Evolutionary conservation across 2,888 invertebrate genomes (phyloP), one percentile per base, ranked within the genome.

Genomic region (Trypoxylon attenuatum): DNA sequence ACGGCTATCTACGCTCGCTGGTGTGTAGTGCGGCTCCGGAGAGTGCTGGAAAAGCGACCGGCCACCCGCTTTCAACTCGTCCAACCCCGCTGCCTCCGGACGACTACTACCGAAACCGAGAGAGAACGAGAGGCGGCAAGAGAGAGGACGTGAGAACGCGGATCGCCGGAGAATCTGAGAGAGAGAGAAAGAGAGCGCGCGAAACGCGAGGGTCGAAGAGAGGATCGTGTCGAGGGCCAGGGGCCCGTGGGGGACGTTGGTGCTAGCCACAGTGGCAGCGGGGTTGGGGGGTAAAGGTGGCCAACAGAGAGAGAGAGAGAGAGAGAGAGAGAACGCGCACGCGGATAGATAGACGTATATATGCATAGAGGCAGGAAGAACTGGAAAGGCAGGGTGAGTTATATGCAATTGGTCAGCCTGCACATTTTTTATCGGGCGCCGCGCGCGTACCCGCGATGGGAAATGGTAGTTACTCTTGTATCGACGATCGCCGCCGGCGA

Each of bases 361-460:
- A 71, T 73, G 74, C 64, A 66, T 63, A 69, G 51, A 69, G 64
- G 71, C 65, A 76, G 77, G 72, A 74, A 76, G 77, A 75, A 77
- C 76, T 74, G 69, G 72, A 66, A 73, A 76, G 77, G 76, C 78
- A 72, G 77, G 71, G 77, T 82, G 83, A 80, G 82, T 82, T 84
- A 82, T 82, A 80, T 82, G 81, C 82, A 83, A 84, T 83, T 83
- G 84, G 84, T 79, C 81, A 82, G 81, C 78, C 76, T 77, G 76
- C 82, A 78, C 79, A 79, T 82, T 82, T 82, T 81, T 80, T 74
- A 79, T 77, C 76, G 76, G 73, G 47, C 66, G 70, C 71, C 68
- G 69, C 59, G n/a, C n/a, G 68, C 71, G 57, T 62, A 67, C 61
- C 61, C 63, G 63, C 75, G 76, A 76, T 76, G 76, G 76, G 68